phyloP scores from a whole-genome alignment of 2,113 vertebrate genomes.

The Zosterops japonicus region DNA sequence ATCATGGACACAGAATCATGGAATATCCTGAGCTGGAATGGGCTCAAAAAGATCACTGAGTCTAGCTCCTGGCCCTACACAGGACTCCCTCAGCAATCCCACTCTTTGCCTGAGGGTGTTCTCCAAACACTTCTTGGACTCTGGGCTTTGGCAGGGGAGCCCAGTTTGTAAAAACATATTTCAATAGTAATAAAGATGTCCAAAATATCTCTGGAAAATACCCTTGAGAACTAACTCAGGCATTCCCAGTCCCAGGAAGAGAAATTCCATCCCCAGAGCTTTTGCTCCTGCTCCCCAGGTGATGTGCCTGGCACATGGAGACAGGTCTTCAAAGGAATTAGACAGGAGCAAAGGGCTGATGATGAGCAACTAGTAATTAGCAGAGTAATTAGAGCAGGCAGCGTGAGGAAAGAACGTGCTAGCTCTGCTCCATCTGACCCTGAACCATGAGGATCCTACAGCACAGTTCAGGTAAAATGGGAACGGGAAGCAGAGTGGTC shows the following conservation, averaged over 20 bases:
- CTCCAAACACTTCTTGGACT: background rate
- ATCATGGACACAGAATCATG: background rate
- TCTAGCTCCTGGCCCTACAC: background rate
- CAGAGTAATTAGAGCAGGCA: background rate
- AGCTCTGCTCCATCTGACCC: background rate
- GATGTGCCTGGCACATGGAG: background rate
- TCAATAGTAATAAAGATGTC: background rate
- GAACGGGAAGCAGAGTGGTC: background rate
- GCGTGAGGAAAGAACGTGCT: background rate
- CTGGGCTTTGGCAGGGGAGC: background rate
- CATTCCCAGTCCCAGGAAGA: background rate
- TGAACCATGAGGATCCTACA: background rate
- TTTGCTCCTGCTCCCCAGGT: background rate
- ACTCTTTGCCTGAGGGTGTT: background rate
- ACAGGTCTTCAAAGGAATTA: background rate
- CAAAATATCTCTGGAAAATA: background rate
- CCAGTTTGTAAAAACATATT: background rate
- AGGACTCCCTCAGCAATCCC: background rate
- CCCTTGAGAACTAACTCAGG: background rate
- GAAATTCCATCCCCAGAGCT: background rate
- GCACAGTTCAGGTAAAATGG: background rate
- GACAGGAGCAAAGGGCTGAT: background rate
- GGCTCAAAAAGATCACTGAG: background rate
- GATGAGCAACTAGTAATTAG: background rate
- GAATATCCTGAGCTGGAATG: background rate